Base-by-base conservation (phyloP, 2,888 invertebrate species). In the Ormia ochracea region DNA sequence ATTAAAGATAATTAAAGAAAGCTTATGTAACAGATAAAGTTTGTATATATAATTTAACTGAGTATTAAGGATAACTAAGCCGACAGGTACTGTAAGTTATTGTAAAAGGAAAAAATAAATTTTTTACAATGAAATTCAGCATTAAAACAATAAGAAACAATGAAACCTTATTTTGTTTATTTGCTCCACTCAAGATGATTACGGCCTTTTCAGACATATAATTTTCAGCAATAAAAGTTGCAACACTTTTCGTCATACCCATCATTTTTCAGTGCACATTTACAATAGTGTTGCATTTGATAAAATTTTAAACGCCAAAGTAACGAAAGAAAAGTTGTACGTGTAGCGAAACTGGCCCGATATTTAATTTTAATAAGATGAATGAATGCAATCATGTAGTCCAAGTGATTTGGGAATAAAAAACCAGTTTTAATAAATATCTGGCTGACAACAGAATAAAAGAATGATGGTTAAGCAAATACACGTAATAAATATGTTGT, bases 171-270 rank as follows among this genome's bases (percentile, higher is more conserved):
- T 50, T 21, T 36, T 56, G 2, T 31, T n/a, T n/a, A n/a, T n/a
- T n/a, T n/a, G n/a, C 36, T 21, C 45, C 23, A 61, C 68, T 9
- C 9, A 73, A 63, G 36, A 28, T 73, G 78, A 78, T 78, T 78
- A 33, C 68, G 45, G 19, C 56, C 56, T 58, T 48, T 48, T 23
- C 26, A 73, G 33, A 45, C 63, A 56, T 73, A 78, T 78, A 78
- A 78, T 78, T 78, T 78, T 17, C 78, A 56, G 78, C 63, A 78
- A 78, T 78, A 78, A 78, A 78, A 78, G 41, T 59, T 63, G 56
- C 68, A 68, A 73, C 73, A 78, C 68, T 68, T 68, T 76, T 61
- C 68, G 54, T 54, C 61, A 61, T 45, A 61, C 52, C 45, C 61
- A 75, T 75, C 59, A 69, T 45, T 45, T 68, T 61, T 26, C 38